These are phyloP conservation scores for Drosophila persimilis DNA, from an alignment of 1,140 invertebrate genomes.

Conservation along the genomic window DNA sequence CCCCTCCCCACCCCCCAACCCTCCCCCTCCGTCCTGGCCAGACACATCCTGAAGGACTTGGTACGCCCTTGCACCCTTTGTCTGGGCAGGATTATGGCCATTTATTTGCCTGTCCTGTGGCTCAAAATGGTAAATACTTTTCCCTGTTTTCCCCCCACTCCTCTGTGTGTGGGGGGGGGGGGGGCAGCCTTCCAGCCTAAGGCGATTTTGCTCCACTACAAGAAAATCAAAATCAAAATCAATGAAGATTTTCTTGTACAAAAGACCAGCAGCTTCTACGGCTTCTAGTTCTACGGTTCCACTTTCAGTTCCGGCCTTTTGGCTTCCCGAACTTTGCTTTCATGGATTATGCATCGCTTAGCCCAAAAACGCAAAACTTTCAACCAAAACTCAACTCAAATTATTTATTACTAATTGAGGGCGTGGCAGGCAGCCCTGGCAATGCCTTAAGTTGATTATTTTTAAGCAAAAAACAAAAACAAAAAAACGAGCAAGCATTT, in stretches of 20 bases:
- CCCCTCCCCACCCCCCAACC: too few relatives aligned
- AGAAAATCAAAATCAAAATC: constrained; percentile 65
- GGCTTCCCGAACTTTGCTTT: constrained; percentile 51
- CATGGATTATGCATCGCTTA: constrained; percentile 49
- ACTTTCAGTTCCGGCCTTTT: constrained; percentile 16
- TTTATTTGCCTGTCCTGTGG: constrained; percentile 67
- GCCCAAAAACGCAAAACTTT: constrained; percentile 35
- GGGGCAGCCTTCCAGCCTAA: constrained; percentile 56
- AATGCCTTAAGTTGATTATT: constrained; percentile 46
- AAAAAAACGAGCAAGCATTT: constrained; percentile 19
- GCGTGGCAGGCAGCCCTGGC: constrained; percentile 8
- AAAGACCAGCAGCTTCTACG: constrained; percentile 24
- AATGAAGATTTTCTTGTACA: constrained; percentile 65
- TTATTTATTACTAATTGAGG: constrained; percentile 66
- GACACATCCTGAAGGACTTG: constrained; percentile 38
- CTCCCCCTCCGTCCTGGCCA: constrained; percentile 3
- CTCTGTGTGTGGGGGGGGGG: too few relatives aligned
- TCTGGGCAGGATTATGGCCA: constrained; percentile 74
- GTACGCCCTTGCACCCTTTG: constrained; percentile 22
- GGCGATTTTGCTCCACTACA: constrained; percentile 60
- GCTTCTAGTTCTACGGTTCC: constrained; percentile 44
- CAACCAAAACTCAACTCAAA: constrained; percentile 42
- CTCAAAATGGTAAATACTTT: too few relatives aligned
- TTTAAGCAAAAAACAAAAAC: not conserved
- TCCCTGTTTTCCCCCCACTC: too few relatives aligned